These are phyloP conservation scores for Lampris megalopsis DNA, from an alignment of 2,113 vertebrate species.

Conservation along the genomic window DNA sequence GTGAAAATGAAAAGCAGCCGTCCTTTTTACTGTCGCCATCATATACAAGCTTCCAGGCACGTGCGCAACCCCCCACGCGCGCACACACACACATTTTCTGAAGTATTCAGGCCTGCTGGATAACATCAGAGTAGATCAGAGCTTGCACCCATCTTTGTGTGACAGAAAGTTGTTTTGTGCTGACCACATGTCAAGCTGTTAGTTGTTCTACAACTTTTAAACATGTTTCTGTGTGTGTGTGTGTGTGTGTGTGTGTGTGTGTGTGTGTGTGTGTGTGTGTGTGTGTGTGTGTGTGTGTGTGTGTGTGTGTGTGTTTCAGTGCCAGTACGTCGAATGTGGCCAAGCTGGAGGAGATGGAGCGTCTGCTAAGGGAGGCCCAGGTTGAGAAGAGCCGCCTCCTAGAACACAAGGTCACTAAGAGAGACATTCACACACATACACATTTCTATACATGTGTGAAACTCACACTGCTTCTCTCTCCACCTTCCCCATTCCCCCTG, in stretches of 20 bases:
- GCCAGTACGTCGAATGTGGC: slow-evolving; percentile 94
- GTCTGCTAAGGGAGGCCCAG: slow-evolving; percentile 92
- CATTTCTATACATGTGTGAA: background rate
- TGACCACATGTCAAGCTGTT: background rate
- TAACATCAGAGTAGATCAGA: background rate
- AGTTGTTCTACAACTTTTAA: background rate
- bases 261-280: slow-evolving; percentile 76
- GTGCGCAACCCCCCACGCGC: background rate
- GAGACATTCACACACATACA: slow-evolving; percentile 1
- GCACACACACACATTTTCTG: slow-evolving; percentile 2
- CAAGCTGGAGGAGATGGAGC: slow-evolving; percentile 97
- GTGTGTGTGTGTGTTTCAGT: slow-evolving; percentile 72
- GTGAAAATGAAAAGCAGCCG: slow-evolving; percentile 45
- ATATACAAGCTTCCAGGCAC: no score
- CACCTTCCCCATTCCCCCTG: no score
- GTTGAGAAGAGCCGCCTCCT: slow-evolving; percentile 90
- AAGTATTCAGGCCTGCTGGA: background rate
- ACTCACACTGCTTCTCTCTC: background rate
- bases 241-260: slow-evolving; percentile 21
- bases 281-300: slow-evolving; percentile 10
- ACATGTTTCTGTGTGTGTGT: background rate
- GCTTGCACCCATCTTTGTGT: background rate
- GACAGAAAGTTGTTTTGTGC: background rate
- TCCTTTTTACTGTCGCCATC: background rate
- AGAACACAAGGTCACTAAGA: slow-evolving; percentile 86